Evolutionary conservation across 2,113 vertebrate species (phyloP).

Genomic region (Menidia beryllina): DNA sequence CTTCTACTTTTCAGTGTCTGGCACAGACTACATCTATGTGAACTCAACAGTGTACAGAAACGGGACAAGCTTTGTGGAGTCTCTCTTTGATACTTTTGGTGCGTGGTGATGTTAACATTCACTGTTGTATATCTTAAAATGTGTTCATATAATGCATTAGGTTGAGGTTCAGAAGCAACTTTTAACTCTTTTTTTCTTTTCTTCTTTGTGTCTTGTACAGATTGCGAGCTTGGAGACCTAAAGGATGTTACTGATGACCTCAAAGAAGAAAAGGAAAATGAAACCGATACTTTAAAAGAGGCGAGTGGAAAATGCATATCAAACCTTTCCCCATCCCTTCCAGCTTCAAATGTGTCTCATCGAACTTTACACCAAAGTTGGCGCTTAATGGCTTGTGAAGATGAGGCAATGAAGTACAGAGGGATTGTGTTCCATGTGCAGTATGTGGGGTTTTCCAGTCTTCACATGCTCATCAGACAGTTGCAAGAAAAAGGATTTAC

Average conservation of each 20-base stretch:
- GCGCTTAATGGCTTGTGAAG: conserved; percentile 9
- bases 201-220: conserved; percentile 68
- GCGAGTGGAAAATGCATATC: conserved; percentile 49
- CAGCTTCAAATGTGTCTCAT: neutral
- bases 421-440: conserved; percentile 17
- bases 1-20: conserved; percentile 81
- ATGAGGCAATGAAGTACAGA: conserved; percentile 28
- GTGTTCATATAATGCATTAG: too few relatives aligned
- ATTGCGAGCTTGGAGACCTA: conserved; percentile 91
- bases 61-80: conserved; percentile 98
- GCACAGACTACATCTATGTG: conserved; percentile 90
- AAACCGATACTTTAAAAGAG: conserved; percentile 66
- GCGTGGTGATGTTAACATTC: conserved; percentile 31
- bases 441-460: conserved; percentile 48
- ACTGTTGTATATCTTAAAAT: too few relatives aligned
- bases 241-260: conserved; percentile 88
- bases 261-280: conserved; percentile 76
- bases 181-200: too few relatives aligned
- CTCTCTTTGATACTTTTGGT: conserved; percentile 97
- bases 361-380: conserved; percentile 1
- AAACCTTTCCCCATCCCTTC: neutral
- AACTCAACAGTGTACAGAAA: conserved; percentile 92
- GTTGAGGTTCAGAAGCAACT: too few relatives aligned
- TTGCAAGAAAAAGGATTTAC: conserved; percentile 18
- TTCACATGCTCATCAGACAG: conserved; percentile 38